Percentiles rank a stretch among this genome's conserved stretches.
These are phyloP conservation scores for Petroica traversi DNA, from an alignment of 2,113 vertebrate genomes.

Conservation along the genomic window DNA sequence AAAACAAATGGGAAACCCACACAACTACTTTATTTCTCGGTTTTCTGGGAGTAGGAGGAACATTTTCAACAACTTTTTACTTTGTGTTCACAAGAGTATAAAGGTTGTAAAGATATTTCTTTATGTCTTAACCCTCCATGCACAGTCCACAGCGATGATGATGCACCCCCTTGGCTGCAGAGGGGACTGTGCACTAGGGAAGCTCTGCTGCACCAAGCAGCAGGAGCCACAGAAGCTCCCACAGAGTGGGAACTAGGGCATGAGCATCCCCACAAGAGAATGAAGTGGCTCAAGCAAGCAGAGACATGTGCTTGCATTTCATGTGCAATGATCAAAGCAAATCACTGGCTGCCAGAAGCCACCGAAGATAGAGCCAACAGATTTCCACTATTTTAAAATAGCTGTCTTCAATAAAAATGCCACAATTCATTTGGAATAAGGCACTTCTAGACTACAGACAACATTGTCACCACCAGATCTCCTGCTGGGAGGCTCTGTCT, in stretches of 20 bases:
- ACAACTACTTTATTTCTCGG: not conserved
- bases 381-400: not conserved
- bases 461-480: not conserved
- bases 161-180: not conserved
- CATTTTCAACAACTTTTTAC: not conserved
- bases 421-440: not conserved
- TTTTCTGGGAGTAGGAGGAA: not conserved
- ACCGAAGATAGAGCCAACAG: not conserved
- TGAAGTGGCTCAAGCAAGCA: not conserved
- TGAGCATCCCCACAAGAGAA: not conserved
- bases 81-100: not conserved
- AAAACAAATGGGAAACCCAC: not conserved
- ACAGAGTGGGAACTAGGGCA: not conserved
- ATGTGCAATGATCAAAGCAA: not conserved
- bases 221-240: not conserved
- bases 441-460: not conserved
- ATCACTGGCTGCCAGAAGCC: not conserved
- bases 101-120: not conserved
- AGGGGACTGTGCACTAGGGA: not conserved
- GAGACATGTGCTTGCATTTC: not conserved
- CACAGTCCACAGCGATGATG: not conserved
- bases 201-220: not conserved
- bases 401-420: not conserved
- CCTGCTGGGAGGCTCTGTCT: rapidly evolving
- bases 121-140: not conserved